A percentile compares a stretch with the other conserved stretches of the same genome.
Evolutionary conservation across 2,113 vertebrate genomes (phyloP).

Genomic region (Pygoscelis adeliae): DNA sequence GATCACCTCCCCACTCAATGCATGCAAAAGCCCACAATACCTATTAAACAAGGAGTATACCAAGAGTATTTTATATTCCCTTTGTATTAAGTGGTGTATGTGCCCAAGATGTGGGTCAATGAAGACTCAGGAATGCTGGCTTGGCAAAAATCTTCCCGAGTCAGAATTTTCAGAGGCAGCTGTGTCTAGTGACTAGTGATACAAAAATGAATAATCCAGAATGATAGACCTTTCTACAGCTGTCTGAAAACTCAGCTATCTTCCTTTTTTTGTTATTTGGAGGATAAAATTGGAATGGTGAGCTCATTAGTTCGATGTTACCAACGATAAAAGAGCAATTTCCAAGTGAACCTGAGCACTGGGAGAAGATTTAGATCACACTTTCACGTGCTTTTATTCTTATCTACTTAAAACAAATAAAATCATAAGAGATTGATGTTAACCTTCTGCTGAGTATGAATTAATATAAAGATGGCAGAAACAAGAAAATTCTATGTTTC

Average conservation of each 20-base stretch:
- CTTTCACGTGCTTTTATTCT: neutral
- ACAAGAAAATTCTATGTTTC: neutral
- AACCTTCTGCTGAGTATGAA: neutral
- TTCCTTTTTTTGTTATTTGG: neutral
- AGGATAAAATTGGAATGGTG: neutral
- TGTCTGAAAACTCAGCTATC: neutral
- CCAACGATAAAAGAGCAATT: neutral
- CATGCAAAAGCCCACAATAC: neutral
- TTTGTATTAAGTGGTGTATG: neutral
- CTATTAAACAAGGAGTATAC: neutral
- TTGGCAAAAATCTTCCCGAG: neutral
- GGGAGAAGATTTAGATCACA: neutral
- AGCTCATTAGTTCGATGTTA: neutral
- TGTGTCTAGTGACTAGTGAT: neutral
- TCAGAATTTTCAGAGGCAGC: neutral
- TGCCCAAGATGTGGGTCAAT: neutral
- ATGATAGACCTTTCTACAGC: neutral
- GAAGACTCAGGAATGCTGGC: neutral
- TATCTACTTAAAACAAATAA: neutral
- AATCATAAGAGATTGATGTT: neutral
- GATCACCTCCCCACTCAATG: neutral
- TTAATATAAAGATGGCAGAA: neutral
- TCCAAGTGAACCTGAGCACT: neutral
- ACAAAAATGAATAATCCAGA: neutral
- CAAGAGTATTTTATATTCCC: neutral